phyloP scores from a whole-genome alignment of 2,113 vertebrate genomes.

The Xerus inauris region DNA sequence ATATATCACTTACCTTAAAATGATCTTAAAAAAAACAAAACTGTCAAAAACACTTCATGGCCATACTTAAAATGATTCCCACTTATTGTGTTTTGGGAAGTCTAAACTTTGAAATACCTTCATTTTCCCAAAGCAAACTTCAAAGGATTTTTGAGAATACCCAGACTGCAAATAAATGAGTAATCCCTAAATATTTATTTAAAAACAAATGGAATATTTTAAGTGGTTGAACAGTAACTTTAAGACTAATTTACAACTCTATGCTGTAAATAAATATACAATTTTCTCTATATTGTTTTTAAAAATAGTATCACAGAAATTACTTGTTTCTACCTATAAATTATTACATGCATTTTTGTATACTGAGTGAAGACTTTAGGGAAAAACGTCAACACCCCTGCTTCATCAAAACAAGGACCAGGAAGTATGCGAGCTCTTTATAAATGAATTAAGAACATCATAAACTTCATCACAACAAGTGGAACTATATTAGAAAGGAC shows the following conservation, averaged over 20 bases:
- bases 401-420: background rate
- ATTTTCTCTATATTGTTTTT: background rate
- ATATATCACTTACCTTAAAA: background rate
- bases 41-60: background rate
- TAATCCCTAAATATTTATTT: background rate
- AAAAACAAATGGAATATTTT: background rate
- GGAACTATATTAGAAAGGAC: background rate
- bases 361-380: background rate
- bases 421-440: background rate
- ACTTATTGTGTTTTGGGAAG: background rate
- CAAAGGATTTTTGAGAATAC: background rate
- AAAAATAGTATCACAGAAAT: background rate
- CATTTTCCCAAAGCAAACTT: background rate
- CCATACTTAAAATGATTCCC: background rate
- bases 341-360: background rate
- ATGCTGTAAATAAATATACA: background rate
- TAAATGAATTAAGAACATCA: constrained; percentile 44
- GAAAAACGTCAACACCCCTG: background rate
- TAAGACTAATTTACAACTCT: background rate
- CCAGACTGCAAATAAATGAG: background rate
- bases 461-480: constrained; percentile 29
- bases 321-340: background rate
- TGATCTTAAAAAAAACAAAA: constrained; percentile 1
- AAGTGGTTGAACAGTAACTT: background rate
- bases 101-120: background rate